Conservation (phyloP, 2,113 vertebrate genomes). For the Paradoxurus hermaphroditus region DNA sequence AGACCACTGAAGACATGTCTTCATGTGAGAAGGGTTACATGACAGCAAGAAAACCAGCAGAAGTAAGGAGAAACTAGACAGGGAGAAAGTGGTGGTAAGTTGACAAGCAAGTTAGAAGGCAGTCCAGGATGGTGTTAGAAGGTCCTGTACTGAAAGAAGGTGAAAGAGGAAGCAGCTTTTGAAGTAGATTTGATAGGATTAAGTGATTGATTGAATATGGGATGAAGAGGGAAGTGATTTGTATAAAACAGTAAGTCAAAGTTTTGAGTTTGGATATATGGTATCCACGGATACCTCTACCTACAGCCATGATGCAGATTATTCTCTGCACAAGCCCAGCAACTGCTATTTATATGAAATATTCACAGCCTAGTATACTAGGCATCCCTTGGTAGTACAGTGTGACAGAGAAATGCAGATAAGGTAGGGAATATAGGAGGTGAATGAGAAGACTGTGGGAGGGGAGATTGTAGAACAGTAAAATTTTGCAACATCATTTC, state of each 20-base stretch:
- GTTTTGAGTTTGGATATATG: neutral
- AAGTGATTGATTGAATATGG: neutral
- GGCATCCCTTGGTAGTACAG: neutral
- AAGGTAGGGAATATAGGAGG: neutral
- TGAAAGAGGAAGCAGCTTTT: neutral
- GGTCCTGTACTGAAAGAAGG: neutral
- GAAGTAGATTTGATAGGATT: neutral
- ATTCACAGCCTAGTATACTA: neutral
- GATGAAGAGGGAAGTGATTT: neutral
- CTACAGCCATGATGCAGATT: fast-evolving
- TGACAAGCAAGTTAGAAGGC: neutral
- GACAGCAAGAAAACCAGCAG: neutral
- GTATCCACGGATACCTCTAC: no score
- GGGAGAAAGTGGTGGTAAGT: neutral
- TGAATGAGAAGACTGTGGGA: neutral
- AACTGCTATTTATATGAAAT: neutral
- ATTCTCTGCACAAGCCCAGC: neutral
- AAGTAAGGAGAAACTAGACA: neutral
- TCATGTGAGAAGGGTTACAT: neutral
- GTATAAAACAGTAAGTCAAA: neutral
- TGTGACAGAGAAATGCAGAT: neutral
- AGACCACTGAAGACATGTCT: neutral
- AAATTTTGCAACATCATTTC: neutral
- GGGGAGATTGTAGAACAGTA: neutral
- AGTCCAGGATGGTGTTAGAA: neutral